phyloP scores from a whole-genome alignment of 2,888 invertebrate genomes.

The Caenorhabditis sp. region DNA sequence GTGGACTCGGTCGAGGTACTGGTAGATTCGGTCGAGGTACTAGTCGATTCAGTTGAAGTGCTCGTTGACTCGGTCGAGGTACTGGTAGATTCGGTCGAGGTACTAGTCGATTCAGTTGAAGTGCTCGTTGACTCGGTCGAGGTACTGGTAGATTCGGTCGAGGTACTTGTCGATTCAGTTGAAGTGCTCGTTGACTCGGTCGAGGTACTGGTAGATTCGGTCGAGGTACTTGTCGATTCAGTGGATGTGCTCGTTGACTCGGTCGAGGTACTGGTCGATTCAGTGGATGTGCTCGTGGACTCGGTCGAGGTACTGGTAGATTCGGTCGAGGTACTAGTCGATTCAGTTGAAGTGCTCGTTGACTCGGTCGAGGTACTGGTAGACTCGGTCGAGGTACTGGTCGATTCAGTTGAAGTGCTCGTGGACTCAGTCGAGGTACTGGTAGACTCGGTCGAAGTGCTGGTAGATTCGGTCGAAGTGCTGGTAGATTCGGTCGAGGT shows the following conservation, averaged over 20 bases:
- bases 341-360: slow-evolving; percentile 30
- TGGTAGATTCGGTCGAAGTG: slow-evolving; percentile 8
- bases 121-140: slow-evolving; percentile 33
- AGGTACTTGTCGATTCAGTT: slow-evolving; percentile 1
- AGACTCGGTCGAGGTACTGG: slow-evolving; percentile 17
- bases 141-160: slow-evolving; percentile 32
- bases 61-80: background rate
- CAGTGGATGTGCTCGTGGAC: slow-evolving; percentile 27
- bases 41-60: background rate
- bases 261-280: slow-evolving; percentile 28
- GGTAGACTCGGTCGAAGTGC: slow-evolving; percentile 36
- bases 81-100: slow-evolving; percentile 20
- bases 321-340: slow-evolving; percentile 26
- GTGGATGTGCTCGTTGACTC: slow-evolving; percentile 33
- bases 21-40: slow-evolving; percentile 1
- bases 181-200: background rate
- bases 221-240: slow-evolving; percentile 5
- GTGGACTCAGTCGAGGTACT: slow-evolving; percentile 27
- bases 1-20: background rate
- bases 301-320: slow-evolving; percentile 1
- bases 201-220: slow-evolving; percentile 32
- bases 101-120: slow-evolving; percentile 22
- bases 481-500: slow-evolving; percentile 38
- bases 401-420: slow-evolving; percentile 32
- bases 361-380: slow-evolving; percentile 23